A percentile compares a stretch with the other conserved stretches of the same genome.
These are phyloP conservation scores for Caradrina kadenii DNA, from an alignment of 2,888 invertebrate genomes.

Conservation along the genomic window DNA sequence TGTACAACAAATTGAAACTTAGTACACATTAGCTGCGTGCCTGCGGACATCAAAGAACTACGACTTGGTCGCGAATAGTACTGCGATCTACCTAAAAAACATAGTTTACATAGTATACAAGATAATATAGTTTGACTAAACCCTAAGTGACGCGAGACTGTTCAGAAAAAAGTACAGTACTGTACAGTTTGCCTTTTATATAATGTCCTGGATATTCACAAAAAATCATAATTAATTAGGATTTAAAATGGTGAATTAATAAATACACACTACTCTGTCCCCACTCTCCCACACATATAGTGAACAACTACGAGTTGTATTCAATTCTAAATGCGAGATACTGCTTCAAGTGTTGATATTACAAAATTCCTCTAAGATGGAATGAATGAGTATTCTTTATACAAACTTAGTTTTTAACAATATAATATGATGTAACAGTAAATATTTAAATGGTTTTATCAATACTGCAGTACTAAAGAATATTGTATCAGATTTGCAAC, in stretches of 20 bases:
- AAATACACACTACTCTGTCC: conserved; percentile 19
- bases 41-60: background rate
- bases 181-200: background rate
- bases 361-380: conserved; percentile 51
- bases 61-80: background rate
- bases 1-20: too few species aligned
- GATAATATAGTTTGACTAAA: background rate
- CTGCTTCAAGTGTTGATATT: conserved; percentile 8
- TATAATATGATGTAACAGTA: conserved; percentile 46
- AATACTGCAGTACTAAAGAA: conserved; percentile 31
- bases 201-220: background rate
- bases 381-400: conserved; percentile 71
- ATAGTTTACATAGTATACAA: too few species aligned
- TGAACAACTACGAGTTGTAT: conserved; percentile 30
- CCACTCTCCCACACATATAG: background rate
- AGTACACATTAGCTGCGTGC: too few species aligned
- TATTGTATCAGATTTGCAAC: conserved; percentile 5
- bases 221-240: background rate
- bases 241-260: conserved; percentile 27
- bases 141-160: too few species aligned
- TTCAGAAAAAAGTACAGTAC: too few species aligned
- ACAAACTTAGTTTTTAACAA: conserved; percentile 59
- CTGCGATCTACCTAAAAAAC: background rate
- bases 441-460: conserved; percentile 49
- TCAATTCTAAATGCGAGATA: conserved; percentile 27